Base-by-base conservation (phyloP, 2,888 invertebrate species). In the Mesorhabditis belari region DNA sequence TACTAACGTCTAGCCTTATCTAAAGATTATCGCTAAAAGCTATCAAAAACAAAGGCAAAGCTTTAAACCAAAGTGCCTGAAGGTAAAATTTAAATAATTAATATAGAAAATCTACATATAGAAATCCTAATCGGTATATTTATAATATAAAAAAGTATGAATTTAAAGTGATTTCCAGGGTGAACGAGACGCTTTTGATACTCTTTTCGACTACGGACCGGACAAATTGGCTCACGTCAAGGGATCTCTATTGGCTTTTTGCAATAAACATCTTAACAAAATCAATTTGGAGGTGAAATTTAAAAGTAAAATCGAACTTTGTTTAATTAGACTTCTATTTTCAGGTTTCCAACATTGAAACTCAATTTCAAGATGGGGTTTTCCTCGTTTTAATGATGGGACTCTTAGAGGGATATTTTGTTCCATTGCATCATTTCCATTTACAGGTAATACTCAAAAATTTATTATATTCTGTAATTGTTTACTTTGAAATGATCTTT, bases 191-290 rank as follows among this genome's bases (percentile, higher is more conserved):
- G 98, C 98, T 0, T 98, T 98, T 82, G 98, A 99, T 83, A 92
- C 94, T 0, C 85, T 98, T 27, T 94, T 98, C 81, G 96, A 96
- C 83, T 92, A 94, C 83, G 94, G 94, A 3, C 95, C 96, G n/a
- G 96, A 98, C 76, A 96, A 98, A 82, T 83, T 98, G 64, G 91
- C 91, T 81, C 91, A 95, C 59, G 96, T 96, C 2, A 96, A 96
- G 84, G 93, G 71, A 88, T 94, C 93, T 0, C 85, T 98, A 70
- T 88, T 96, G n/a, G 92, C 93, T 1, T 98, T 98, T 84, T 95
- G 94, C 3, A 98, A 98, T 83, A 96, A 95, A 82, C 94, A 98
- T 82, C 84, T 98, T 80, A 90, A 90, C 81, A 95, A 93, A 84
- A 88, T 99, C 69, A 95, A 96, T 82, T 86, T 98, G 71, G 95